These are phyloP conservation scores for Miichthys miiuy DNA, from an alignment of 2,797 vertebrate genomes.

Conservation along the genomic window DNA sequence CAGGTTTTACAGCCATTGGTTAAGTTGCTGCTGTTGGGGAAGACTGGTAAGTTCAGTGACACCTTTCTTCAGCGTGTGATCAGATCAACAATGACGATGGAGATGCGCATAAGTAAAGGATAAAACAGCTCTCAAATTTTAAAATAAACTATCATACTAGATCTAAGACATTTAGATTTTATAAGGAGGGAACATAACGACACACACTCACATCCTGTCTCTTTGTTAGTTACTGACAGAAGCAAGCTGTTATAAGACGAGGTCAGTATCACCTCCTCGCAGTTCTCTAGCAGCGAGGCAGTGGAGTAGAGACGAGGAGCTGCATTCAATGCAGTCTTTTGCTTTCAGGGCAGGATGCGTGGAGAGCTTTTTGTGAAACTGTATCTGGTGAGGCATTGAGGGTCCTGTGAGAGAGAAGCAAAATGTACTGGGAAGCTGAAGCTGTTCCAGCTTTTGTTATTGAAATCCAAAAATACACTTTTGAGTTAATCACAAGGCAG, in stretches of 20 bases:
- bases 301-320: not conserved
- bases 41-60: not conserved
- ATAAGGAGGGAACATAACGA: not conserved
- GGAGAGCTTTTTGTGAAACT: not conserved
- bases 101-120: not conserved
- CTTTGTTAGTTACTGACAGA: not conserved
- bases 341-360: not conserved
- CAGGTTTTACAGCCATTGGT: not conserved
- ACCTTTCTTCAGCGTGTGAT: not conserved
- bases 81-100: not conserved
- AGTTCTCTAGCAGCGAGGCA: not conserved
- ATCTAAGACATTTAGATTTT: conserved; percentile 6
- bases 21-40: not conserved
- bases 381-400: not conserved
- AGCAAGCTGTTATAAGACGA: not conserved
- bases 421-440: not conserved
- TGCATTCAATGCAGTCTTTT: not conserved
- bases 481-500: not conserved
- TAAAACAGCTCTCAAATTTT: not conserved
- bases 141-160: not conserved
- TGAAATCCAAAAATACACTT: not conserved
- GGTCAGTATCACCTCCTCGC: not conserved
- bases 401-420: not conserved
- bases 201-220: not conserved
- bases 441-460: not conserved